phyloP scores from a whole-genome alignment of 2,113 vertebrate genomes.

The Mirza zaza region DNA sequence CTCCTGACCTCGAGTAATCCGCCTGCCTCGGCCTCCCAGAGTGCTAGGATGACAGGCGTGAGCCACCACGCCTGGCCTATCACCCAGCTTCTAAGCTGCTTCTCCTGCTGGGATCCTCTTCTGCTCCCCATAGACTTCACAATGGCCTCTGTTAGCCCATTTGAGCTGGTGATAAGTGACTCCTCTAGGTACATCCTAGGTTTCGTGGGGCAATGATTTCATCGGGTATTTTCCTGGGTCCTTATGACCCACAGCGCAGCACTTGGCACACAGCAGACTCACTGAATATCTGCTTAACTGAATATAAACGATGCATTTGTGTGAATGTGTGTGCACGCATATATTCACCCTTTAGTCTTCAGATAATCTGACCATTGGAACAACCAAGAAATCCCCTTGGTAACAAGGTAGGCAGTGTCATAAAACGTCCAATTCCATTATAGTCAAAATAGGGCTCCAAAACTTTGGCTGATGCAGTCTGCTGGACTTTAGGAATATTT shows the following conservation, averaged over 20 bases:
- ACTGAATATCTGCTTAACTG: background rate
- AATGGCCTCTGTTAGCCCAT: background rate
- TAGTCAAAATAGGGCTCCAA: background rate
- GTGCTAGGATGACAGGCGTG: too few relatives aligned
- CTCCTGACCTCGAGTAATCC: too few relatives aligned
- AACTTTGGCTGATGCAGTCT: background rate
- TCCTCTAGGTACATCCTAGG: background rate
- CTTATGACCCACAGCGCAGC: background rate
- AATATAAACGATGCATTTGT: background rate
- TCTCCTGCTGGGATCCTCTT: background rate
- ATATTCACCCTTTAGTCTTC: background rate
- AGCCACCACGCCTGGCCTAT: too few relatives aligned
- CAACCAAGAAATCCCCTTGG: background rate
- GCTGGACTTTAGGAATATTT: background rate
- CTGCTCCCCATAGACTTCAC: background rate
- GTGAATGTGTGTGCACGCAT: background rate
- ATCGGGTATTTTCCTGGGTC: background rate
- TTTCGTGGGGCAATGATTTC: background rate
- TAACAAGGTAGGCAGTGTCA: background rate
- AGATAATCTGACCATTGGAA: background rate
- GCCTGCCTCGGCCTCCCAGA: too few relatives aligned
- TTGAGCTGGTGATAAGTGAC: background rate
- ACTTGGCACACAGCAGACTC: background rate
- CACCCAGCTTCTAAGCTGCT: background rate
- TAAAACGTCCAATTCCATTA: background rate